Evolutionary conservation across 2,797 vertebrate genomes (phyloP), one percentile per base, ranked within the genome.

Genomic region (Todus mexicanus): DNA sequence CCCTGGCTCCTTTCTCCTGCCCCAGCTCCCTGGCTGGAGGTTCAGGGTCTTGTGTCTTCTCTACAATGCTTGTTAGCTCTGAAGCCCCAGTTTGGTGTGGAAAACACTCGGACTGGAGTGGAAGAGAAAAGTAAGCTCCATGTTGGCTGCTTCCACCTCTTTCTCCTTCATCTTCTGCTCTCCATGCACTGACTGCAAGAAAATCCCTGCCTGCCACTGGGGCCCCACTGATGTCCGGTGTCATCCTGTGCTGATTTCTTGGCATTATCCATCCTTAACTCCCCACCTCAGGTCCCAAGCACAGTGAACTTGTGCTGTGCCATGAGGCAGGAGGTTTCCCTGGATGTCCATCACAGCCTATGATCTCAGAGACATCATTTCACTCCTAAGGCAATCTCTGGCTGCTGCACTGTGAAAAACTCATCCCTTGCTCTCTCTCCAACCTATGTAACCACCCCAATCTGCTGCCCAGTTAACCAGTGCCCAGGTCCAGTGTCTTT

Each of bases 281-380:
- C 27, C 27, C n/a, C 19, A 10, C 4, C 15, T 42, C 17, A 12
- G 16, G 33, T 87, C 84, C 37, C 40, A 43, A 5, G 47, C 17
- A 16, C 14, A 4, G 29, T 1, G 6, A 25, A 2, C 53, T 15
- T 53, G 6, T 25, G 38, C 83, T 29, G 29, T n/a, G 66, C 88
- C 25, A 12, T 0, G 6, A 33, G 50, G 56, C 27, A 38, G 75
- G 47, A 87, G 66, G 29, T 42, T 45, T 76, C 60, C 12, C 33
- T 76, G 37, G 16, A 7, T 14, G 23, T 33, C 72, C 50, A 7
- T 15, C 60, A 17, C 2, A 43, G 21, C 16, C 72, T 23, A 38
- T 1, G 1, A n/a, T 19, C 70, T 63, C 4, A 6, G 40, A 50
- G 53, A 6, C 0, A 1, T 4, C 2, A 15, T 15, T 33, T 21